phyloP scores from a whole-genome alignment of 2,113 vertebrate species.

The Bungarus multicinctus region DNA sequence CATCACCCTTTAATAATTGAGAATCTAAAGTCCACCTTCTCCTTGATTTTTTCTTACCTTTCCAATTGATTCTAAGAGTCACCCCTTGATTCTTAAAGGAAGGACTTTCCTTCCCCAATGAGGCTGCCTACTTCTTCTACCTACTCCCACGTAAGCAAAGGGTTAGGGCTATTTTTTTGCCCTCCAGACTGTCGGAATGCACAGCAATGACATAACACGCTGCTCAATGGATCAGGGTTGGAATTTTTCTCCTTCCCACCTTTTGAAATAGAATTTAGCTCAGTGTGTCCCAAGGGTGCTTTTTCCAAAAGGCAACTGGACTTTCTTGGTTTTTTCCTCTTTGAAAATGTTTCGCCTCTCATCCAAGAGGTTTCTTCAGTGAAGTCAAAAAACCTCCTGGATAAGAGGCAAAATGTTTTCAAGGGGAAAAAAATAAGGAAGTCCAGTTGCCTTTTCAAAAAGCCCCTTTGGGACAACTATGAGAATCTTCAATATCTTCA shows the following conservation, averaged over 20 bases:
- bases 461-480: not conserved
- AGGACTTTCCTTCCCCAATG: not conserved
- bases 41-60: no score
- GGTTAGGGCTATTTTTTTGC: not conserved
- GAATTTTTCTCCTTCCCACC: not conserved
- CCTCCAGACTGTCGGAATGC: not conserved
- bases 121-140: not conserved
- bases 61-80: no score
- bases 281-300: not conserved
- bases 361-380: not conserved
- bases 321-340: not conserved
- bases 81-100: no score
- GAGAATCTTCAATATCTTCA: no score
- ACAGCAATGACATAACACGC: not conserved
- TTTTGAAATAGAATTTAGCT: not conserved
- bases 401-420: not conserved
- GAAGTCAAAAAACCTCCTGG: not conserved
- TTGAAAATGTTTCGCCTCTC: not conserved
- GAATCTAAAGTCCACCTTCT: no score
- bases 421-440: not conserved
- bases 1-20: no score
- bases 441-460: not conserved
- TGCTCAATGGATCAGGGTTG: not conserved
- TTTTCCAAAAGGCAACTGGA: not conserved
- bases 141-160: no score